These are phyloP conservation scores for Microtus ochrogaster DNA, from an alignment of 2,113 vertebrate genomes.

Conservation along the genomic window DNA sequence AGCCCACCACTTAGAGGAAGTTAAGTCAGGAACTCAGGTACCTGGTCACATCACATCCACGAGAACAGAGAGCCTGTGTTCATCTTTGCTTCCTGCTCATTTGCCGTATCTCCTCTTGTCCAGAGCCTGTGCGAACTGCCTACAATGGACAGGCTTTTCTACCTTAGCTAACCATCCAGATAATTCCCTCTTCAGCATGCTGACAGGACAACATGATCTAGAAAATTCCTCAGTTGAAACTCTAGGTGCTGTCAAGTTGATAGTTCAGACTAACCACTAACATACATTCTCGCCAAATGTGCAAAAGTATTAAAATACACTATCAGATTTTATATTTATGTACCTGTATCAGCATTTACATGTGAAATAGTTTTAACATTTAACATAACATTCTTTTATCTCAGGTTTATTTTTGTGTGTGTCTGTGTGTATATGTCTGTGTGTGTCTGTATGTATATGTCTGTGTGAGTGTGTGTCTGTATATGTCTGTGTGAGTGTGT, in stretches of 20 bases:
- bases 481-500: no score
- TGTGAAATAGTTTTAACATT: background rate
- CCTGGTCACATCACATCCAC: background rate
- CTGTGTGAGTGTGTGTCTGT: no score
- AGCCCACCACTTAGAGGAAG: background rate
- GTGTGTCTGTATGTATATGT: background rate
- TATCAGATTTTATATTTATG: background rate
- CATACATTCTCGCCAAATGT: no score
- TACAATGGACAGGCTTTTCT: background rate
- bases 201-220: background rate
- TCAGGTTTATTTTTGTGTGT: background rate
- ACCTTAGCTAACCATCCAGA: background rate
- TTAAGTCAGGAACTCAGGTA: background rate
- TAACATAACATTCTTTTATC: background rate
- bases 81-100: background rate
- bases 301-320: no score
- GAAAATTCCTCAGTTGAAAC: background rate
- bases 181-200: background rate
- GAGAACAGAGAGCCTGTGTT: background rate
- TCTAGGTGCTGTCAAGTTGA: background rate
- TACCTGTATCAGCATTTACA: background rate
- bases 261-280: no score
- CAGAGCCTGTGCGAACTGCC: no score
- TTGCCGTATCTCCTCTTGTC: no score
- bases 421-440: background rate